phyloP scores from a whole-genome alignment of 2,888 invertebrate genomes.

The Drosophila sordidula region DNA sequence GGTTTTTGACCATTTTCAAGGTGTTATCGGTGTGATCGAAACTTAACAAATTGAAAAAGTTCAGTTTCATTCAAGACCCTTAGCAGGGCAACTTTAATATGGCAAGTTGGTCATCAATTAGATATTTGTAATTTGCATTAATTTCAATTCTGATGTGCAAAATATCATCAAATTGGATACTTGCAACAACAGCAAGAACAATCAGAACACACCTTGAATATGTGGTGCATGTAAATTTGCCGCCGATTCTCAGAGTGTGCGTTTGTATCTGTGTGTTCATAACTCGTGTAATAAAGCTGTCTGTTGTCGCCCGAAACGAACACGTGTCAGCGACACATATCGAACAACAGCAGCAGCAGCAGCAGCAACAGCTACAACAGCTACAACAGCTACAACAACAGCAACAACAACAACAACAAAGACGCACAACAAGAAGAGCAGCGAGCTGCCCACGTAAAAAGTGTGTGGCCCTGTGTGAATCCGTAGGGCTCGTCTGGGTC shows the following conservation, averaged over 20 bases:
- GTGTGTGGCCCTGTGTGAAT: constrained; percentile 11
- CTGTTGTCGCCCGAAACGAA: constrained; percentile 66
- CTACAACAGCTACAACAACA: constrained; percentile 7
- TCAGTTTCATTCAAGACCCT: too few species aligned
- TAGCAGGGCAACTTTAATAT: too few species aligned
- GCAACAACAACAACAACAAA: not conserved
- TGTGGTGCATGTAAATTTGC: constrained; percentile 36
- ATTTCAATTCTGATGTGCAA: constrained; percentile 55
- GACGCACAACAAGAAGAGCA: not conserved
- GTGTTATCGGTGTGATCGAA: too few species aligned
- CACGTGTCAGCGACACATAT: constrained; percentile 78
- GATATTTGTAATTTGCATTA: constrained; percentile 69
- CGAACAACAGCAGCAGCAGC: constrained; percentile 31
- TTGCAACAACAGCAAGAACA: constrained; percentile 11
- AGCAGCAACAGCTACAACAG: not conserved
- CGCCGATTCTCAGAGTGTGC: constrained; percentile 13
- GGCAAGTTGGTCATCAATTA: constrained; percentile 28
- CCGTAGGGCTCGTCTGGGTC: constrained; percentile 8
- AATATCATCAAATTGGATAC: constrained; percentile 23
- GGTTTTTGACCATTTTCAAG: too few species aligned
- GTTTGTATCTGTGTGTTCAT: constrained; percentile 46
- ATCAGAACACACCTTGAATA: constrained; percentile 24
- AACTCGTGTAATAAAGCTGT: constrained; percentile 64
- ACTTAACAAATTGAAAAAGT: too few species aligned
- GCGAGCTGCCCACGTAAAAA: constrained; percentile 50